Evolutionary conservation across 1,140 invertebrate species (phyloP), one percentile per base, ranked within the genome.

Genomic region (Ectropis grisescens): DNA sequence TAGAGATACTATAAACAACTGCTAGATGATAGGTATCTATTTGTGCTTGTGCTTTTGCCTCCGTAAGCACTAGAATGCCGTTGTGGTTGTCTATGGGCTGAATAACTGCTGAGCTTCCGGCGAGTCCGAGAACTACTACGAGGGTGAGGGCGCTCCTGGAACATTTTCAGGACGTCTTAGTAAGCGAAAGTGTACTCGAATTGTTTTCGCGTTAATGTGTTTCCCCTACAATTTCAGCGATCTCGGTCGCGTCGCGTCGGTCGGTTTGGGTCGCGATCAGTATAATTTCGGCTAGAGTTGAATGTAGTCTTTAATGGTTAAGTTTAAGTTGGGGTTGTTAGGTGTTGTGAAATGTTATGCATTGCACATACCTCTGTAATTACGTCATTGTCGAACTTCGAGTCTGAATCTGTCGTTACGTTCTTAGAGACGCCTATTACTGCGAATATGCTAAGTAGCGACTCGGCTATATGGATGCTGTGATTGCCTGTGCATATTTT

Each of bases 261-360:
- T 54, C 13, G 12, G 37, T 40, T 43, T 52, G 19, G 37, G 51
- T 47, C 14, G 61, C 40, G 9, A 70, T 50, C 40, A 51, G 47
- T 10, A 64, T 53, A 23, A 64, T 55, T 42, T 66, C 52, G 3
- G 45, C 48, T 41, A 43, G 25, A 2, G 47, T 50, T 1, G 47
- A 49, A 26, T 49, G 51, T 11, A 49, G 15, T 25, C 51, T 36
- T 52, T 68, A 11, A 67, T 44, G 13, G 49, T 39, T n/a, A 54
- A 22, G n/a, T n/a, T n/a, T n/a, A n/a, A n/a, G n/a, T n/a, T n/a
- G n/a, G n/a, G n/a, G n/a, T n/a, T n/a, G n/a, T 51, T 39, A 6
- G 52, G 43, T 9, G 47, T 55, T 15, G 48, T 71, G 37, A 62
- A 68, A 30, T 70, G 27, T 59, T 57, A 39, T 62, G 55, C 6